Percentiles rank a stretch among this genome's conserved stretches.
These are phyloP conservation scores for Sisyra terminalis DNA, from an alignment of 2,888 invertebrate genomes.

Conservation along the genomic window DNA sequence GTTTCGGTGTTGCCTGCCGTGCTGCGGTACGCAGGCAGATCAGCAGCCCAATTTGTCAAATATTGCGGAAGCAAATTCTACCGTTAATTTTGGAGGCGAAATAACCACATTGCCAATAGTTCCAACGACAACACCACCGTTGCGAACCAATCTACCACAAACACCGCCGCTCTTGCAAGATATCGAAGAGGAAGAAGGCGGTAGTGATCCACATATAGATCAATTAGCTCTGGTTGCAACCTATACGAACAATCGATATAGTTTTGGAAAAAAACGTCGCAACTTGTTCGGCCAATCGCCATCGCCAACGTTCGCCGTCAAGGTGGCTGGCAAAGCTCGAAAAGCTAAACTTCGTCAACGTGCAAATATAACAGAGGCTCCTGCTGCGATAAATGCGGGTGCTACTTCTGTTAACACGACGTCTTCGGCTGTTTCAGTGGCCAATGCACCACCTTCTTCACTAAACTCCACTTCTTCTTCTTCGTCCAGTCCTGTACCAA, in stretches of 20 bases:
- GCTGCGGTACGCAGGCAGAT: conserved; percentile 52
- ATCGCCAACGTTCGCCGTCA: conserved; percentile 41
- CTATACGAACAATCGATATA: conserved; percentile 14
- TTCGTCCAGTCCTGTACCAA: conserved; percentile 31
- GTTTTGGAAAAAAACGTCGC: conserved; percentile 17
- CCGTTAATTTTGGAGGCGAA: conserved; percentile 20
- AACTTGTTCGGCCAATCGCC: conserved; percentile 33
- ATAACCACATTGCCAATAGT: conserved; percentile 18
- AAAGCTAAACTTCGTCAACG: conserved; percentile 29
- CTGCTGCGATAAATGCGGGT: conserved; percentile 13
- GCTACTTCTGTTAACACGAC: conserved; percentile 9
- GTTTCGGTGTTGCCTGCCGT: conserved; percentile 72
- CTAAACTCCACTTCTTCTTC: too few relatives aligned
- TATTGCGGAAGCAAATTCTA: too few relatives aligned
- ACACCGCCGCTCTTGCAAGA: conserved; percentile 52
- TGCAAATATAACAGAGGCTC: conserved; percentile 17
- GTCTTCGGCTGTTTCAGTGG: conserved; percentile 13
- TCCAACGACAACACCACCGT: conserved; percentile 14
- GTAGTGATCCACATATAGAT: conserved; percentile 28
- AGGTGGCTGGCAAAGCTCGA: conserved; percentile 32
- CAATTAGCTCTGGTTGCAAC: conserved; percentile 15
- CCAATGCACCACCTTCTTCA: conserved; percentile 20
- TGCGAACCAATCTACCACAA: conserved; percentile 10
- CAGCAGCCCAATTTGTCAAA: too few relatives aligned
- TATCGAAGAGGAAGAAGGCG: conserved; percentile 69